Evolutionary conservation across 2,797 vertebrate genomes (phyloP).

Genomic region (Clarias pachynema): DNA sequence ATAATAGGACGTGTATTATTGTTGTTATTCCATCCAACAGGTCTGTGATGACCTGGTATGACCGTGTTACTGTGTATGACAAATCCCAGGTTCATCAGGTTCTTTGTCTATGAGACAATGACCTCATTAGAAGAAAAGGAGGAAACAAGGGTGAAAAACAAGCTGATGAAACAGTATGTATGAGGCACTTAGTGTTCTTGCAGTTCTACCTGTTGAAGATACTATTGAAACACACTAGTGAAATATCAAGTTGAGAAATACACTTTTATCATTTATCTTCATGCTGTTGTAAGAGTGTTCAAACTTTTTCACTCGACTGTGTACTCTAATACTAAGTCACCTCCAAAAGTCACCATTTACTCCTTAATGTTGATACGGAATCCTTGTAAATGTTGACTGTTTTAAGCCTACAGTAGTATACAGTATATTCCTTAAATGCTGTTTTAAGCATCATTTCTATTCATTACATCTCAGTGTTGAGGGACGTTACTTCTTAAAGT

Average conservation of each 20-base stretch:
- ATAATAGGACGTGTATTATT: background rate
- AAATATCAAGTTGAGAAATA: background rate
- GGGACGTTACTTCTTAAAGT: no score
- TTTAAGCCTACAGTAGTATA: background rate
- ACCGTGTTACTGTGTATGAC: slow-evolving; percentile 1
- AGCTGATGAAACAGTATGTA: background rate
- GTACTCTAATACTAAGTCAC: background rate
- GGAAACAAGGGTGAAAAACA: background rate
- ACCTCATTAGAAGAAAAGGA: slow-evolving; percentile 18
- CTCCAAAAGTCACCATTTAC: background rate
- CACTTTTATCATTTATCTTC: background rate
- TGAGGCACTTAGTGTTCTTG: slow-evolving; percentile 9
- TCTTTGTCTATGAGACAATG: background rate
- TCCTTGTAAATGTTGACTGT: background rate
- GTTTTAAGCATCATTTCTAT: background rate
- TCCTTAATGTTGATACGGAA: background rate
- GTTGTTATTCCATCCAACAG: background rate
- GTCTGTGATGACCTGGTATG: background rate
- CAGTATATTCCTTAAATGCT: background rate
- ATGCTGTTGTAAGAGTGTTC: background rate
- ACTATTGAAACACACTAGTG: slow-evolving; percentile 38
- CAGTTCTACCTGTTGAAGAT: slow-evolving; percentile 31
- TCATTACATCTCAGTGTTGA: background rate
- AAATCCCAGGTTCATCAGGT: background rate
- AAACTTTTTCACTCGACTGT: background rate